phyloP scores from a whole-genome alignment of 92 coral and sea anemone species.

The Bergia sp. region DNA sequence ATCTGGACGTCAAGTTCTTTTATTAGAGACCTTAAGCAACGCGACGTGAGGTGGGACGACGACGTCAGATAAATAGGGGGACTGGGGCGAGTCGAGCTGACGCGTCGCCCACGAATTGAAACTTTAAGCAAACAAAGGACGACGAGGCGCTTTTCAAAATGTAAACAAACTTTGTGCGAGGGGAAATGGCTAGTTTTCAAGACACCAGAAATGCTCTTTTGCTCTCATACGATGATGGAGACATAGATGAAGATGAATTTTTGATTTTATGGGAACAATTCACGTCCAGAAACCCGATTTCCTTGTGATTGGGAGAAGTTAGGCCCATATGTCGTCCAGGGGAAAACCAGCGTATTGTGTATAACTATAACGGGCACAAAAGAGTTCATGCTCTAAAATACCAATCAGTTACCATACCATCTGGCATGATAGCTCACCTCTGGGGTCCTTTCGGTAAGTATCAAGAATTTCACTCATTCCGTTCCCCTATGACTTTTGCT shows the following conservation, averaged over 20 bases:
- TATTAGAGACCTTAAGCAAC: too few species aligned
- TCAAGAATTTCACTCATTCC: too few species aligned
- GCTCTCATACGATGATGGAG: background rate
- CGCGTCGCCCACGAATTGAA: background rate
- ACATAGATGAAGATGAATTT: conserved; percentile 8
- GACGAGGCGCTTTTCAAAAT: background rate
- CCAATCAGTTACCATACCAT: too few species aligned
- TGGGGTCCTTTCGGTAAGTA: too few species aligned
- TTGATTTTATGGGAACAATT: conserved; percentile 2
- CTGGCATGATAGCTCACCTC: too few species aligned
- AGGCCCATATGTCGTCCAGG: conserved; percentile 8
- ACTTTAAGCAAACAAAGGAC: conserved; percentile 12
- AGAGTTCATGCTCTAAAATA: conserved; percentile 2
- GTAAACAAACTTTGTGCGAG: background rate
- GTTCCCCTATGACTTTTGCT: too few species aligned
- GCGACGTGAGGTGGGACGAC: background rate
- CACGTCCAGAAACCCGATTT: background rate
- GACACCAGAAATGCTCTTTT: conserved; percentile 14
- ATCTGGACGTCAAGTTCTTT: conserved; percentile 15
- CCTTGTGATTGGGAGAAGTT: background rate
- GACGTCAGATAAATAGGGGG: background rate
- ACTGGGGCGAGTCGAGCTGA: background rate
- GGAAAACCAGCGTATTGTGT: background rate
- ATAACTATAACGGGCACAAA: background rate
- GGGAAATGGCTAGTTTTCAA: conserved; percentile 1